Percentiles rank a stretch among this genome's conserved stretches.
Evolutionary conservation across 2,797 vertebrate genomes (phyloP).

Genomic region (Hemibagrus guttatus): DNA sequence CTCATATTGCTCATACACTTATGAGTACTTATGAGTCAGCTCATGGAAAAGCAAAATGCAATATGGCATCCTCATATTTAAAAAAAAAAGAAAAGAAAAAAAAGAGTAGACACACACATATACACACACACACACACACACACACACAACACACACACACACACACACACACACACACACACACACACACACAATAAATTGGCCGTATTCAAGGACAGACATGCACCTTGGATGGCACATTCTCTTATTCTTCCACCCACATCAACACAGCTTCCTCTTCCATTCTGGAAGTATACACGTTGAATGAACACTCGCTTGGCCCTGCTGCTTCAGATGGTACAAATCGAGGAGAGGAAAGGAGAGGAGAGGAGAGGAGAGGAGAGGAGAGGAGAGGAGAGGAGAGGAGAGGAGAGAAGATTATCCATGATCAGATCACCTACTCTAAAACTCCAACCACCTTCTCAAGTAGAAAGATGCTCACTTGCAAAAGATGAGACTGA

Average conservation of each 20-base stretch:
- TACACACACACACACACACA: not conserved
- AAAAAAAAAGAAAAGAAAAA: not conserved
- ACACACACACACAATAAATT: not conserved
- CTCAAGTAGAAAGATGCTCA: slow-evolving; percentile 44
- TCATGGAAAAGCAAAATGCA: not conserved
- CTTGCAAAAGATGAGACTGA: slow-evolving; percentile 51
- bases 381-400: not conserved
- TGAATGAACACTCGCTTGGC: slow-evolving; percentile 14
- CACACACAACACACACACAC: not conserved
- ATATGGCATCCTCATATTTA: slow-evolving; percentile 5
- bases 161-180: not conserved
- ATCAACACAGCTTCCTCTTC: slow-evolving; percentile 1
- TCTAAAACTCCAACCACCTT: slow-evolving; percentile 35
- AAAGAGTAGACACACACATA: no score
- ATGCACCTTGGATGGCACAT: slow-evolving; percentile 22
- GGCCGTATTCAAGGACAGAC: slow-evolving; percentile 11
- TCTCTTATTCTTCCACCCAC: slow-evolving; percentile 21
- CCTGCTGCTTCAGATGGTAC: not conserved
- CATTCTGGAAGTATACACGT: not conserved
- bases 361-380: not conserved
- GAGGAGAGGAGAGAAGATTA: not conserved
- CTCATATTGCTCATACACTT: no score
- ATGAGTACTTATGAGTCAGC: not conserved
- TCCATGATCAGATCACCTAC: slow-evolving; percentile 44
- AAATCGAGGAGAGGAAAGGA: not conserved